Conservation (phyloP, 2,888 invertebrate species). For the Crioceris asparagi region DNA sequence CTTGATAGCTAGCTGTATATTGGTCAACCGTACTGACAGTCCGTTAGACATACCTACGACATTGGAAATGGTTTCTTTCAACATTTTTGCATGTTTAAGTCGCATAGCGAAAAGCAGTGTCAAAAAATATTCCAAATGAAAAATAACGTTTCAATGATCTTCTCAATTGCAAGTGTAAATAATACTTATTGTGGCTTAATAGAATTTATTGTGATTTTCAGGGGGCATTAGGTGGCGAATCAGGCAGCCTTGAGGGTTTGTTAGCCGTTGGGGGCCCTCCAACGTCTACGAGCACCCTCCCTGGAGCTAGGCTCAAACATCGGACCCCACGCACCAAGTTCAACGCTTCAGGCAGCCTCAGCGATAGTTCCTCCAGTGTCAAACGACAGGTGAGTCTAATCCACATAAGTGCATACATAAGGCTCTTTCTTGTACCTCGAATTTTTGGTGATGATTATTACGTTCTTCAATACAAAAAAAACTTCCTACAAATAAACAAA, state of each 20-base stretch:
- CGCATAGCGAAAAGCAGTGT: no score
- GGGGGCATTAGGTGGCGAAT: slow-evolving; percentile 34
- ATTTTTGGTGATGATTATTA: no score
- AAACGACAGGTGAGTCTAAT: slow-evolving; percentile 42
- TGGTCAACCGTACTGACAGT: no score
- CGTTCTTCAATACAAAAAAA: no score
- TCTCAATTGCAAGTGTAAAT: neutral
- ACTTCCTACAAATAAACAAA: no score
- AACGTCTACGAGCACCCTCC: slow-evolving; percentile 27
- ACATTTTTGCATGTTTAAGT: no score
- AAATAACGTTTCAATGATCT: slow-evolving; percentile 11
- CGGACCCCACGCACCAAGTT: slow-evolving; percentile 31
- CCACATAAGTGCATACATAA: no score
- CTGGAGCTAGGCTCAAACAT: slow-evolving; percentile 39
- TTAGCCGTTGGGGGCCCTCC: slow-evolving; percentile 33
- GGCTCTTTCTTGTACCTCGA: no score
- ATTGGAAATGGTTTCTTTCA: no score
- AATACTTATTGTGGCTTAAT: neutral
- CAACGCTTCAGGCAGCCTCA: slow-evolving; percentile 37
- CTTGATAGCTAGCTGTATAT: no score
- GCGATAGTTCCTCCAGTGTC: slow-evolving; percentile 40
- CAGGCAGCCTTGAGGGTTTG: slow-evolving; percentile 37
- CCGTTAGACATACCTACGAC: no score
- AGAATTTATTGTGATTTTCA: slow-evolving; percentile 20
- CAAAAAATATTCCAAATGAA: no score